Conservation (phyloP, 2,888 invertebrate species). For the Tipula helvola region DNA sequence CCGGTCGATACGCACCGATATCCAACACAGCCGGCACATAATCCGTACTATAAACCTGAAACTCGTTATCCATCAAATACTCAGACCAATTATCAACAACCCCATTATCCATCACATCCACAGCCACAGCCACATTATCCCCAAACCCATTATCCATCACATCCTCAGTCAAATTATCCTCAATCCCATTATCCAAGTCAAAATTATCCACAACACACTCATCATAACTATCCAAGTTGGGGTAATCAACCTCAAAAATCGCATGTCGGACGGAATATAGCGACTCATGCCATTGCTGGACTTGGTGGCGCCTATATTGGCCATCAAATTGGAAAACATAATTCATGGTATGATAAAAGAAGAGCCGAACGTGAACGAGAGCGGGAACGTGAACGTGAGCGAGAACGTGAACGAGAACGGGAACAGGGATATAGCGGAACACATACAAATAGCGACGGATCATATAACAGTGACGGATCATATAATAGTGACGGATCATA, state of each 20-base stretch:
- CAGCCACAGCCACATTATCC: neutral
- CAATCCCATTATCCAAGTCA: neutral
- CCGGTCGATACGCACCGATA: neutral
- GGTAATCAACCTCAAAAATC: neutral
- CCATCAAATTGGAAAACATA: neutral
- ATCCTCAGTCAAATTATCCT: neutral
- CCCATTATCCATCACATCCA: neutral
- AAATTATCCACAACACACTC: neutral
- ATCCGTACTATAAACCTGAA: neutral
- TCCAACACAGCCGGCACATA: neutral
- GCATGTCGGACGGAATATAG: neutral
- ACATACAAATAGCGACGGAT: no score
- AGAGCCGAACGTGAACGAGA: neutral
- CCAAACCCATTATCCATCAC: no score
- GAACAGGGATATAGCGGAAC: neutral
- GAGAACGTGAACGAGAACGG: neutral
- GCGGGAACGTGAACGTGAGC: neutral
- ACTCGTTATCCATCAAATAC: neutral
- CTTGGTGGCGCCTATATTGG: conserved; percentile 1
- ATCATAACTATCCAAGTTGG: neutral
- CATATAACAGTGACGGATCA: no score
- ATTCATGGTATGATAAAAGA: neutral
- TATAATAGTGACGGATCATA: no score
- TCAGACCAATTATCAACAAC: neutral
- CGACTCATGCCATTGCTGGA: neutral